A percentile compares a stretch with the other conserved stretches of the same genome.
phyloP scores from a whole-genome alignment of 2,888 invertebrate species.

The Polydesmus complanatus region DNA sequence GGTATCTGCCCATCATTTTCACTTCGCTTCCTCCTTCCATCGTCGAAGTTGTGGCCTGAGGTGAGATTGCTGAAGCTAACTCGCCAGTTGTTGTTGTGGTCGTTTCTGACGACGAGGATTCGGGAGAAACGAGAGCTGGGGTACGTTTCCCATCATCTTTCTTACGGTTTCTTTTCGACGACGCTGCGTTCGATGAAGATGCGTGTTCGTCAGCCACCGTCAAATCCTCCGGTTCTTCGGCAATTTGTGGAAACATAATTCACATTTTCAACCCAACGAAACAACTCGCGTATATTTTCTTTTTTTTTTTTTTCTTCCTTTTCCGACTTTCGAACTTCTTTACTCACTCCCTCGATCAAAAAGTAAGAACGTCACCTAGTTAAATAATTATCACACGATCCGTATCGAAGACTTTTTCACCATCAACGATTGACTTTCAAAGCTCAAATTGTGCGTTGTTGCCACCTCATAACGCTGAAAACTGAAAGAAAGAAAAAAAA shows the following conservation, averaged over 20 bases:
- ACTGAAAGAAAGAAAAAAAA: neutral
- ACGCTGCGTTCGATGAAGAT: neutral
- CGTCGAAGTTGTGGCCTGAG: neutral
- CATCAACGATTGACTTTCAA: neutral
- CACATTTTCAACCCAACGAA: neutral
- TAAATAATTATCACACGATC: too few relatives aligned
- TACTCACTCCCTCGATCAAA: too few relatives aligned
- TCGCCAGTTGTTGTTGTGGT: too few relatives aligned
- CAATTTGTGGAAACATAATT: slow-evolving; percentile 13
- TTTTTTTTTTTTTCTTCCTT: too few relatives aligned
- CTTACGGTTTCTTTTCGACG: neutral
- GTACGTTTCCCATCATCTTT: neutral
- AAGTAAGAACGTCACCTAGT: too few relatives aligned
- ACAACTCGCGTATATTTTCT: neutral
- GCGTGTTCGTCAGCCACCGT: neutral
- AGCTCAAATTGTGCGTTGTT: neutral
- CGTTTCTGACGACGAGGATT: neutral
- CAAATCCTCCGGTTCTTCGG: slow-evolving; percentile 11
- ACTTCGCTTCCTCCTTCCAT: neutral
- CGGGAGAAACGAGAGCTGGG: neutral
- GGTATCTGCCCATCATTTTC: neutral
- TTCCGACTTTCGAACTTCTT: too few relatives aligned
- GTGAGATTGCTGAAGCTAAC: neutral
- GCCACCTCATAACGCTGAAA: neutral
- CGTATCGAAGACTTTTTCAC: too few relatives aligned